phyloP scores from a whole-genome alignment of 2,797 vertebrate species.

The Triplophysa bombifrons region DNA sequence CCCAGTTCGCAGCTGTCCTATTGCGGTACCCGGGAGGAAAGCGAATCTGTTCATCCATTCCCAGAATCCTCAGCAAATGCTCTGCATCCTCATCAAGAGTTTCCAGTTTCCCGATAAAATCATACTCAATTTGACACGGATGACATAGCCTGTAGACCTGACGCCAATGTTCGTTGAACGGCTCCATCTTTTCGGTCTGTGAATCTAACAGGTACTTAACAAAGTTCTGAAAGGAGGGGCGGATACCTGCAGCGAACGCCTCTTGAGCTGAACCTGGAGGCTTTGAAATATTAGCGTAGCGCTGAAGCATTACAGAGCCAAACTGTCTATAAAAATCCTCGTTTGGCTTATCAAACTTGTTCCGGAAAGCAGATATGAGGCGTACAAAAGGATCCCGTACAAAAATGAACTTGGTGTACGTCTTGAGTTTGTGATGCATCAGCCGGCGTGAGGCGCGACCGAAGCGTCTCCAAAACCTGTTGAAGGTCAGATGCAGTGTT shows the following conservation, averaged over 20 bases:
- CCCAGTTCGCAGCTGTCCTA: constrained; percentile 79
- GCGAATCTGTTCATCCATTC: constrained; percentile 75
- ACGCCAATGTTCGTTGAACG: constrained; percentile 94
- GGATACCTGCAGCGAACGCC: constrained; percentile 83
- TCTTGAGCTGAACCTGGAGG: constrained; percentile 78
- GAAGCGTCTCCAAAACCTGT: constrained; percentile 86
- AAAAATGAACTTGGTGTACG: constrained; percentile 95
- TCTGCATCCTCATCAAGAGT: constrained; percentile 78
- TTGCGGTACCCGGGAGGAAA: constrained; percentile 80
- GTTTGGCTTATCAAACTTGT: constrained; percentile 88
- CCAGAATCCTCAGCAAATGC: constrained; percentile 77
- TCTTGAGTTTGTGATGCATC: constrained; percentile 90
- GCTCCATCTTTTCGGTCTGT: constrained; percentile 78
- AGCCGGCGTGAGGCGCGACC: constrained; percentile 47
- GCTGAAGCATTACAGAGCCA: constrained; percentile 83
- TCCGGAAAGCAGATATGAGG: constrained; percentile 94
- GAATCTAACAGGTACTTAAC: constrained; percentile 90
- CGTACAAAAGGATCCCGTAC: constrained; percentile 94
- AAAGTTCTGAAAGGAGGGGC: constrained; percentile 87
- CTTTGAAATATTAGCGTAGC: constrained; percentile 79
- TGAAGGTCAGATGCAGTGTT: constrained; percentile 79
- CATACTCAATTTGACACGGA: constrained; percentile 84
- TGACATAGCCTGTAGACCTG: constrained; percentile 85
- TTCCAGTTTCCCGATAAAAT: constrained; percentile 85
- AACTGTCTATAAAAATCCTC: constrained; percentile 87